phyloP scores from a whole-genome alignment of 2,113 vertebrate genomes.

The Garra rufa region DNA sequence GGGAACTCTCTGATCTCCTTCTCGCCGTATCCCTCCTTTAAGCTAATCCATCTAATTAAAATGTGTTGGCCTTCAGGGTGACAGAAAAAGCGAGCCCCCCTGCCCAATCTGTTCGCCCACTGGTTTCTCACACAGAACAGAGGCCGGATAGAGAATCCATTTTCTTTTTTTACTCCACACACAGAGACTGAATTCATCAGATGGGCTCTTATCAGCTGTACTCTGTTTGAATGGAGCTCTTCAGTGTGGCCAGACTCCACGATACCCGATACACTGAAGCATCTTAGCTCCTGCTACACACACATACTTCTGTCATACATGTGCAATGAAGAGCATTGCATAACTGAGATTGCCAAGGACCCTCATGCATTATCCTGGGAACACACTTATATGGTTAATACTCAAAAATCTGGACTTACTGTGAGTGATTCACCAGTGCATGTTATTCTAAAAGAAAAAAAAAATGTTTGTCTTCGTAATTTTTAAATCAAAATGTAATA shows the following conservation, averaged over 20 bases:
- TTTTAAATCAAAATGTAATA: slow-evolving; percentile 4
- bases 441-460: neutral
- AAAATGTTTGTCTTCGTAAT: neutral
- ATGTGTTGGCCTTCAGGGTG: slow-evolving; percentile 67
- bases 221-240: slow-evolving; percentile 75
- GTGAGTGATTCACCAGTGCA: neutral
- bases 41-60: slow-evolving; percentile 78
- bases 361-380: neutral
- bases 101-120: slow-evolving; percentile 58
- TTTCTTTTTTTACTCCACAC: slow-evolving; percentile 13
- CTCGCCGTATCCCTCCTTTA: slow-evolving; percentile 42
- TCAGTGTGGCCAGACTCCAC: slow-evolving; percentile 65
- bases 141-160: slow-evolving; percentile 26
- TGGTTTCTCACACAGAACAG: slow-evolving; percentile 75
- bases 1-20: slow-evolving; percentile 56
- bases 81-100: slow-evolving; percentile 42
- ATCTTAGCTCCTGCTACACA: slow-evolving; percentile 57
- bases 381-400: slow-evolving; percentile 5
- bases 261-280: slow-evolving; percentile 73
- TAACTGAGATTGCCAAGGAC: slow-evolving; percentile 20
- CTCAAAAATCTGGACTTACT: neutral
- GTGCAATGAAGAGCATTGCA: slow-evolving; percentile 23
- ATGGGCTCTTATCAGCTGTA: slow-evolving; percentile 74
- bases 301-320: slow-evolving; percentile 31
- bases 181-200: slow-evolving; percentile 75